Base-by-base conservation (phyloP, 2,888 invertebrate species). In the Rotaria socialis region DNA sequence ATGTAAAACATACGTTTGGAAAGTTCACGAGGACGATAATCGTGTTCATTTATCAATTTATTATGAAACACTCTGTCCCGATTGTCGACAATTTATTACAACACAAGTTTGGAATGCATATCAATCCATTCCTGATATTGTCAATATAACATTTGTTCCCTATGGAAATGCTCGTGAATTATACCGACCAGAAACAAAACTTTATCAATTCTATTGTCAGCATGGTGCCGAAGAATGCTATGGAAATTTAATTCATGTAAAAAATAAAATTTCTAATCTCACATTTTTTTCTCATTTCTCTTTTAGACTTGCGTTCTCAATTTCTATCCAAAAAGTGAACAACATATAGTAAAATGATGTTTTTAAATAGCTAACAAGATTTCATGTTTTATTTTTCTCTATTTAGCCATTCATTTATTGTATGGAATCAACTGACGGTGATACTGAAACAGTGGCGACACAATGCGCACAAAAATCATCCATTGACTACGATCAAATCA, bases 141-240 rank as follows among this genome's bases (percentile, higher is more conserved):
- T 90, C 88, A 89, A 90, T 85, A 86, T 91, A 14, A 89, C 89
- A 6, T 86, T 91, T 14, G 89, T 91, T 19, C 91, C 91, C 10
- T 91, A 89, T 88, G 91, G 91, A 19, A 67, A 50, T 58, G 47
- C 80, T 11, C 24, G 60, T 22, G 86, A 86, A 85, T 56, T 74
- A 58, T 86, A 56, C 52, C 85, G 86, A 85, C 85, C 67, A 8
- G 86, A 86, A 85, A 86, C 86, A 1, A 75, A 85, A 60, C 52
- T 86, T 3, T 86, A 85, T 85, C 86, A 88, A 85, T 91, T 90
- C 88, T 84, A 87, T 2, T 91, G 91, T 88, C 91, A 91, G 85
- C 91, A 91, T 88, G 91, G 91, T 8, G 84, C 89, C 85, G 86
- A 89, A 14, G 91, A 91, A 87, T 91, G 91, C 88, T 85, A 88